A percentile compares a stretch with the other conserved stretches of the same genome.
phyloP scores from a whole-genome alignment of 2,113 vertebrate genomes.

The Dicerorhinus sumatrensis region DNA sequence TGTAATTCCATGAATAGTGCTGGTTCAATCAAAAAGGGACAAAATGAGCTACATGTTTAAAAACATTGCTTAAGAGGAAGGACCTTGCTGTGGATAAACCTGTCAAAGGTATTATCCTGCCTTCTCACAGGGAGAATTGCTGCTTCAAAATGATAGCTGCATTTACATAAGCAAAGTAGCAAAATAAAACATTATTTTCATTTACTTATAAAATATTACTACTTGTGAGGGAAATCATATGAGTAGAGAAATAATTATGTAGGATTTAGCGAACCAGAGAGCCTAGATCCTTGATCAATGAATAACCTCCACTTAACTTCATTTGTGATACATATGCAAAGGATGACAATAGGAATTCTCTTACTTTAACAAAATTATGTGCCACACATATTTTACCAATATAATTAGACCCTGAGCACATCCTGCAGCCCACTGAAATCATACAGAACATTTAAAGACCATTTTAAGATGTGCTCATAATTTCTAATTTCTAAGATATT shows the following conservation, averaged over 20 bases:
- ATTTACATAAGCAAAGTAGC: background rate
- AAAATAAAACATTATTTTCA: background rate
- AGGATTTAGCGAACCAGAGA: background rate
- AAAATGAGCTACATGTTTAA: background rate
- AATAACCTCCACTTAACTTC: background rate
- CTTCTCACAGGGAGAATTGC: background rate
- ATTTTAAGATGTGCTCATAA: background rate
- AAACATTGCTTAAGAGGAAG: background rate
- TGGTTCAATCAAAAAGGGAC: background rate
- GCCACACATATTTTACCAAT: background rate
- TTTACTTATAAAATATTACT: background rate
- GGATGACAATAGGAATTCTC: background rate
- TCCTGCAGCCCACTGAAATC: background rate
- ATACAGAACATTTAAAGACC: background rate
- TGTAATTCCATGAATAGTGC: background rate
- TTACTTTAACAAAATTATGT: slow-evolving; percentile 29
- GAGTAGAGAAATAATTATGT: background rate
- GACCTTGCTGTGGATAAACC: background rate
- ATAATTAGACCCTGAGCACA: background rate
- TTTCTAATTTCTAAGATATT: background rate
- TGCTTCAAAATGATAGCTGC: background rate
- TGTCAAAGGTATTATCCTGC: background rate
- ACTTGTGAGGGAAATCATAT: background rate
- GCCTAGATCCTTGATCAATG: slow-evolving; percentile 9
- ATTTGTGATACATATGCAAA: background rate